Conservation (phyloP, 2,797 vertebrate genomes). For the Oreortyx pictus region DNA sequence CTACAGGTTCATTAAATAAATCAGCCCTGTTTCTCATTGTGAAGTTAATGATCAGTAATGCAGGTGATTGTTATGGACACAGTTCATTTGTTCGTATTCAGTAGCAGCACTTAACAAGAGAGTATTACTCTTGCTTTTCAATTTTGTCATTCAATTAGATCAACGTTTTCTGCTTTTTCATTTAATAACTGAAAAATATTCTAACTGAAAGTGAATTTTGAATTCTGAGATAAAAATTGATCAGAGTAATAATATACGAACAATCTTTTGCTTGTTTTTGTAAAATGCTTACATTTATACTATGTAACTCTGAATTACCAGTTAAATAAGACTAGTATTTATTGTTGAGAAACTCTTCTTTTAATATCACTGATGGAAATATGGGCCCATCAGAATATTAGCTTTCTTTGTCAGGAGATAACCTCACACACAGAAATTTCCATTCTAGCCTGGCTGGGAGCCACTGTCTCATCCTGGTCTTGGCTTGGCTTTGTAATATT, state of each 20-base stretch:
- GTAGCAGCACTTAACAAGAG: slow-evolving; percentile 1
- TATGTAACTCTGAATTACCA: background rate
- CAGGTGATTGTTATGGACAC: slow-evolving; percentile 60
- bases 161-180: slow-evolving; percentile 28
- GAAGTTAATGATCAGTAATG: slow-evolving; percentile 76
- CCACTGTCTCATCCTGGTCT: background rate
- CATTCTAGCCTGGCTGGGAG: background rate
- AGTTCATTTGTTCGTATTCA: slow-evolving; percentile 37
- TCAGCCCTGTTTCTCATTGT: slow-evolving; percentile 66
- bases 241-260: background rate
- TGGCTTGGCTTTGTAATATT: background rate
- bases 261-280: background rate
- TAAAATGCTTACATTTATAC: background rate
- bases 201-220: slow-evolving; percentile 2
- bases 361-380: slow-evolving; percentile 17
- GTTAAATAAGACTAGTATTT: background rate
- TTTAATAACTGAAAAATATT: slow-evolving; percentile 55
- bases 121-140: background rate
- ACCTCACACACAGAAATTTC: background rate
- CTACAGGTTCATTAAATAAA: slow-evolving; percentile 74
- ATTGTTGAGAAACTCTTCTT: background rate
- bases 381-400: background rate
- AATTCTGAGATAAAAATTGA: slow-evolving; percentile 11
- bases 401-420: background rate
- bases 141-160: background rate